These are phyloP conservation scores for Lordiphosa clarofinis DNA, from an alignment of 1,140 invertebrate genomes.

Conservation along the genomic window DNA sequence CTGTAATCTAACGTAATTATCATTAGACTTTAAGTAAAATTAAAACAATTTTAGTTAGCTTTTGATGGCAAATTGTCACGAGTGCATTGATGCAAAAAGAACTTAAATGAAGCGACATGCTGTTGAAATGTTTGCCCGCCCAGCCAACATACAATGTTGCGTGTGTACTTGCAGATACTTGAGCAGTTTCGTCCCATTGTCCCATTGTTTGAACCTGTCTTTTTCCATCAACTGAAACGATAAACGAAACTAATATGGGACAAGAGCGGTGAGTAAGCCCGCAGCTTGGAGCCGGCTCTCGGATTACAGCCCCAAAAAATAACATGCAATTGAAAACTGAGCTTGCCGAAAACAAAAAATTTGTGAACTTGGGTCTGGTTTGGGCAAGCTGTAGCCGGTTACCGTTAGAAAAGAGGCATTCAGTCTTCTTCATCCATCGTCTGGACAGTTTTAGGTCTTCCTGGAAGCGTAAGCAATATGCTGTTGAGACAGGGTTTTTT, in stretches of 20 bases:
- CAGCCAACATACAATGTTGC: conserved; percentile 25
- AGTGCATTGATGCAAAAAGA: conserved; percentile 74
- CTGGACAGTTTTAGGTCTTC: conserved; percentile 70
- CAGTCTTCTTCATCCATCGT: conserved; percentile 25
- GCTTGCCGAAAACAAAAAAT: conserved; percentile 53
- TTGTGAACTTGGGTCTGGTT: conserved; percentile 58
- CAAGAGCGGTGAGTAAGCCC: conserved; percentile 57
- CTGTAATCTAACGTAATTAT: no score
- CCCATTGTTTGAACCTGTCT: not conserved
- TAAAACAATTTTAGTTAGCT: conserved; percentile 9
- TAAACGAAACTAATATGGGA: conserved; percentile 61
- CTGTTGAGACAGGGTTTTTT: conserved; percentile 1
- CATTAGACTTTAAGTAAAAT: no score
- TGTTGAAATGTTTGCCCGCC: conserved; percentile 64
- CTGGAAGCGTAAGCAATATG: conserved; percentile 70
- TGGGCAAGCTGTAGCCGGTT: conserved; percentile 51
- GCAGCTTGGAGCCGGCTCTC: conserved; percentile 54
- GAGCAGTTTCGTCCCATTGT: conserved; percentile 11
- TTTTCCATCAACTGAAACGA: no score
- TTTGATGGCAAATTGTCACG: conserved; percentile 77
- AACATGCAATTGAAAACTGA: conserved; percentile 64
- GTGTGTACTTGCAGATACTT: conserved; percentile 47
- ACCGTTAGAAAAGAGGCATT: conserved; percentile 63
- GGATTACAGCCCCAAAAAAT: conserved; percentile 48
- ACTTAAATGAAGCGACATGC: conserved; percentile 77